Base-by-base conservation (phyloP, 2,797 vertebrate genomes). In the Babyrousa celebensis region DNA sequence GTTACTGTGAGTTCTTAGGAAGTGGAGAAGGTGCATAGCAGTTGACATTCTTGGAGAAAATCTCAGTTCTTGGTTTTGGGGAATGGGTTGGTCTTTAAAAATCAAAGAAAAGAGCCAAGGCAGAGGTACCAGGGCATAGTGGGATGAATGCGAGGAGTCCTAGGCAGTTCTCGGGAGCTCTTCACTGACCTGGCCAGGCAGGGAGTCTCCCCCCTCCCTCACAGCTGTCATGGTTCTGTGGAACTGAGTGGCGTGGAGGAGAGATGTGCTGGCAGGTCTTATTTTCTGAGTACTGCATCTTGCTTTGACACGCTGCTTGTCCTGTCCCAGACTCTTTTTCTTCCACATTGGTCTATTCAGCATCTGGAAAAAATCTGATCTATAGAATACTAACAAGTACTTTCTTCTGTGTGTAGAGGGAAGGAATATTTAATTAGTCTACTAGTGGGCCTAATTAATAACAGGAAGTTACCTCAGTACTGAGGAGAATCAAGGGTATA, bases 391-490 rank as follows among this genome's bases (percentile, higher is more conserved):
- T 48, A 83, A 14, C 48, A 36, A 79, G 12, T 77, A 25, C 94
- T 92, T 90, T 94, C 60, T 87, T 65, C 15, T 72, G 23, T 84
- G 29, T 86, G 1, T 40, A 87, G 54, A 84, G 43, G 14, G 27
- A 84, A 90, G 29, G 18, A 74, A 40, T 75, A 74, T 90, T 85
- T 85, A 78, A 71, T 84, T 85, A 80, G 27, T 71, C 23, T 29
- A 21, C n/a, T 2, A 0, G 5, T 56, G 12, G 25, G 23, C 67
- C 56, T 75, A 77, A 84, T 87, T 70, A 87, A 10, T 67, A 86
- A 77, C 4, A 65, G 77, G 12, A 56, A 95, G 52, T 60, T 88
- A 72, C n/a, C 25, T 91, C 18, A 88, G 60, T 63, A 20, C 1
- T 65, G 20, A 1, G 23, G n/a, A 62, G 25, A 94, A 29, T 48